A percentile compares a stretch with the other conserved stretches of the same genome.
Conservation (phyloP, 2,888 invertebrate species). For the Polydrusus cervinus region DNA sequence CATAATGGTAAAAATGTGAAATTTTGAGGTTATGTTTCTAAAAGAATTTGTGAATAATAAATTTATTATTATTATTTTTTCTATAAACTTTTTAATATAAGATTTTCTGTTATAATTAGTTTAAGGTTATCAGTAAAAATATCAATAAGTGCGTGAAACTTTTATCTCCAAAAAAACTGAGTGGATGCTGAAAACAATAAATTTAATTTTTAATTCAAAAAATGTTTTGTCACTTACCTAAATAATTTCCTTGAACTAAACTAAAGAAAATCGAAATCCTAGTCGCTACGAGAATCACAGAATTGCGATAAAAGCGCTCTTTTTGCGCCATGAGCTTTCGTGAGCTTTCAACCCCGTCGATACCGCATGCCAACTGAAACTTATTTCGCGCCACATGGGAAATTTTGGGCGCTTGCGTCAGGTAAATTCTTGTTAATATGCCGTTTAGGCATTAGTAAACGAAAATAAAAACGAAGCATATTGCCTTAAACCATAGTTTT, state of each 20-base stretch:
- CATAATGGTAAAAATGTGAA: too few species aligned
- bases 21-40: too few species aligned
- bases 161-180: too few species aligned
- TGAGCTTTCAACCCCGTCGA: conserved; percentile 37
- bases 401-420: conserved; percentile 34
- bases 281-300: conserved; percentile 13
- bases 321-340: conserved; percentile 46
- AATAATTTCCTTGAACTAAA: conserved; percentile 18
- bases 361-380: conserved; percentile 48
- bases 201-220: not conserved
- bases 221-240: conserved; percentile 3
- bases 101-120: too few species aligned
- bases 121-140: too few species aligned
- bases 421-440: conserved; percentile 6
- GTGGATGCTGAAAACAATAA: too few species aligned
- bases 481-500: too few species aligned
- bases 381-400: conserved; percentile 43
- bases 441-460: conserved; percentile 8
- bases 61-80: too few species aligned
- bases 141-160: too few species aligned
- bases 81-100: too few species aligned
- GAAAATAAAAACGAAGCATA: not conserved
- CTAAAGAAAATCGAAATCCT: conserved; percentile 13
- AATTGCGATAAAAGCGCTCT: conserved; percentile 42
- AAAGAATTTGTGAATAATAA: too few species aligned